Percentiles rank a stretch among this genome's conserved stretches.
Conservation (phyloP, 2,797 vertebrate species). For the Tachyglossus aculeatus region DNA sequence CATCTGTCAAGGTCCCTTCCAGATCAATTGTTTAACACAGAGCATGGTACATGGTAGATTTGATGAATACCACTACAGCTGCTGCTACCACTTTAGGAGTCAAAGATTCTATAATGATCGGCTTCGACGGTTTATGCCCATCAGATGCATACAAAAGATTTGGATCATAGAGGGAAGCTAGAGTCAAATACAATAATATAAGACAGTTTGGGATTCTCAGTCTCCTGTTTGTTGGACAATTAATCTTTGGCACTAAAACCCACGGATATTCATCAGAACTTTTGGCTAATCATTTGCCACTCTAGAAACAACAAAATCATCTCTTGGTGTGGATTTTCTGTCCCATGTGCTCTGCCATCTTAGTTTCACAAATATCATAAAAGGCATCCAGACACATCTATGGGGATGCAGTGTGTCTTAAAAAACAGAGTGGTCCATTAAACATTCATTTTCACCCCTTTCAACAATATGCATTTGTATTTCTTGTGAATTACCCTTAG, state of each 20-base stretch:
- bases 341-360: neutral
- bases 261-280: neutral
- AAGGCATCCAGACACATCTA: neutral
- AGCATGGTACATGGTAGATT: too few species aligned
- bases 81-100: too few species aligned
- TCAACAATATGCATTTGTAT: constrained; percentile 11
- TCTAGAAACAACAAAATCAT: neutral
- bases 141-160: too few species aligned
- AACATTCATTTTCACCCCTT: neutral
- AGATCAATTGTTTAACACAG: too few species aligned
- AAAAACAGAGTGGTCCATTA: neutral
- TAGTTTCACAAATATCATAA: neutral
- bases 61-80: too few species aligned
- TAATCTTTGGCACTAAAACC: neutral
- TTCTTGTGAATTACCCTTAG: constrained; percentile 19
- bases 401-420: neutral
- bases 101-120: too few species aligned
- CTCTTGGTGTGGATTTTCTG: neutral
- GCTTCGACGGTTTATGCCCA: too few species aligned
- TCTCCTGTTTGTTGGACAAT: neutral
- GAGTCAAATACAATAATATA: neutral
- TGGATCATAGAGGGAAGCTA: too few species aligned
- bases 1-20: too few species aligned
- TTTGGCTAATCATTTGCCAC: neutral
- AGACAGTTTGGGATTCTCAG: neutral